Evolutionary conservation across 2,113 vertebrate genomes (phyloP).

Genomic region (Chloroceryle aenea): DNA sequence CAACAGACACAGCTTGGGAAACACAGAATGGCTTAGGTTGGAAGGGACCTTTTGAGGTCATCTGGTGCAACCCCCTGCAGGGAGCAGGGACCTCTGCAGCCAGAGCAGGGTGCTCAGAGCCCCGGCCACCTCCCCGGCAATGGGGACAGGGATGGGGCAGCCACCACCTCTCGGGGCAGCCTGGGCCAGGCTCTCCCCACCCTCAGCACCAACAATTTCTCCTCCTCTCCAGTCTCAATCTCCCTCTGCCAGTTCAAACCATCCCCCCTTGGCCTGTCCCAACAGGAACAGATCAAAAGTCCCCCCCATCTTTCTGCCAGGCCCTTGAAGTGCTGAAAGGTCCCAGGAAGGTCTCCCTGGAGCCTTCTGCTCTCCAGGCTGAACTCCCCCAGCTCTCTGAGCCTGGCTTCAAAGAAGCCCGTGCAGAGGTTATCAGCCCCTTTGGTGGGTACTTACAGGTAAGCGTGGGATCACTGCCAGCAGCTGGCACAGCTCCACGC

Average conservation of each 20-base stretch:
- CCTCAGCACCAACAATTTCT: background rate
- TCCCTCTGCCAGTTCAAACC: background rate
- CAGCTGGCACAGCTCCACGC: background rate
- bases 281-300: background rate
- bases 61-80: too few relatives aligned
- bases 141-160: background rate
- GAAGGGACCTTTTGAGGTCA: background rate
- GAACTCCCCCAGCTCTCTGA: too few relatives aligned
- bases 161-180: background rate
- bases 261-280: background rate
- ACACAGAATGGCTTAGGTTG: background rate
- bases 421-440: rapidly evolving
- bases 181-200: background rate
- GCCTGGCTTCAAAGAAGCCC: background rate
- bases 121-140: background rate
- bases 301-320: too few relatives aligned
- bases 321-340: too few relatives aligned
- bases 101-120: too few relatives aligned
- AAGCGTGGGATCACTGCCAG: background rate
- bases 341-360: too few relatives aligned
- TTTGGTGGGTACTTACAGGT: background rate
- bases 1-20: background rate
- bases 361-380: too few relatives aligned
- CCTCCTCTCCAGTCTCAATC: background rate
- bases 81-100: too few relatives aligned